Conservation (phyloP, 2,888 invertebrate species). For the Mythimna lalbum region DNA sequence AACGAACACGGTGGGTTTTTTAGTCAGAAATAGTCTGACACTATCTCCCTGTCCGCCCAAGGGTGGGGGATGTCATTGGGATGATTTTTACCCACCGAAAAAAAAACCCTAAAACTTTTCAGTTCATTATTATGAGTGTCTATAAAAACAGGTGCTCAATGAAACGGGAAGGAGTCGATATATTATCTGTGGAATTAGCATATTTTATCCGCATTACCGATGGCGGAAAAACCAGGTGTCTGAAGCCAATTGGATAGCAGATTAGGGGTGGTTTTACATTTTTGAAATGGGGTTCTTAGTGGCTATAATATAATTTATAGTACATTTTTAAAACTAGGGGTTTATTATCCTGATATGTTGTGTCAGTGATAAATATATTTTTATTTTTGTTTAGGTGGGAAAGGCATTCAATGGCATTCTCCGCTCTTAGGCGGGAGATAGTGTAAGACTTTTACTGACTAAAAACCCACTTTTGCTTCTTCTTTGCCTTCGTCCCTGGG, state of each 20-base stretch:
- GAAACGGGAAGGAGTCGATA: slow-evolving; percentile 17
- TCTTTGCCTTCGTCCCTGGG: too few relatives aligned
- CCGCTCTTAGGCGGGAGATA: too few relatives aligned
- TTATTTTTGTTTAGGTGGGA: too few relatives aligned
- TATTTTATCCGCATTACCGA: slow-evolving; percentile 21
- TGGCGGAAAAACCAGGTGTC: slow-evolving; percentile 16
- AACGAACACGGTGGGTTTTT: too few relatives aligned
- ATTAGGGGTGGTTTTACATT: slow-evolving; percentile 10
- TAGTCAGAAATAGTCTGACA: too few relatives aligned
- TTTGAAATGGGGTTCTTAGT: not conserved
- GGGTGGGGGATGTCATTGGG: too few relatives aligned
- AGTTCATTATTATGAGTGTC: slow-evolving; percentile 6
- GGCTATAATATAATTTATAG: not conserved
- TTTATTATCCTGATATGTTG: not conserved
- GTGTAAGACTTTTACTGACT: too few relatives aligned
- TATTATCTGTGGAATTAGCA: slow-evolving; percentile 30
- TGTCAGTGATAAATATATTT: not conserved
- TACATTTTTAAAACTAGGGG: not conserved
- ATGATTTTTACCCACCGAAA: too few relatives aligned
- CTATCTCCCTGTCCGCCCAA: too few relatives aligned
- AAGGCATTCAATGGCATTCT: too few relatives aligned
- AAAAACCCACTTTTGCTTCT: too few relatives aligned
- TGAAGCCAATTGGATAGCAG: slow-evolving; percentile 1
- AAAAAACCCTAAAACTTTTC: not conserved
- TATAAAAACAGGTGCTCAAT: slow-evolving; percentile 18